Conservation (phyloP, 1,140 invertebrate genomes). For the Cecropterus lyciades region DNA sequence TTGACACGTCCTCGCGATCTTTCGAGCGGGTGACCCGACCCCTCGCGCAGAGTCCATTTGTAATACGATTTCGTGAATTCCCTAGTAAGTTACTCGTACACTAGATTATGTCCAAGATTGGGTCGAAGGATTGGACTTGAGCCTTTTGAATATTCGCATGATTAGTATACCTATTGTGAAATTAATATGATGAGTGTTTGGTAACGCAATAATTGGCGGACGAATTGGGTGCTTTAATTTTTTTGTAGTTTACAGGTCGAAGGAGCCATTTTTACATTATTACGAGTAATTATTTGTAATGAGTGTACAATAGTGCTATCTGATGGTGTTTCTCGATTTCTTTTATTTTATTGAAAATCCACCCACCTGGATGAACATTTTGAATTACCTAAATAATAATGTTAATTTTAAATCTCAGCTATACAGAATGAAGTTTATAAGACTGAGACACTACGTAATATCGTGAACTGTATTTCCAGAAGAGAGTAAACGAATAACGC, state of each 20-base stretch:
- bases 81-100: slow-evolving; percentile 44
- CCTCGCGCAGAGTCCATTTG: slow-evolving; percentile 65
- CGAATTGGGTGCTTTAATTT: slow-evolving; percentile 77
- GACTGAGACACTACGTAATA: slow-evolving; percentile 81
- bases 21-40: slow-evolving; percentile 44
- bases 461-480: slow-evolving; percentile 79
- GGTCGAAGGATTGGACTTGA: slow-evolving; percentile 48
- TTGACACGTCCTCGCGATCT: slow-evolving; percentile 66
- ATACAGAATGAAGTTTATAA: slow-evolving; percentile 72
- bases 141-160: slow-evolving; percentile 45
- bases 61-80: slow-evolving; percentile 47
- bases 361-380: slow-evolving; percentile 21
- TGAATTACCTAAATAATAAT: slow-evolving; percentile 37
- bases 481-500: slow-evolving; percentile 80
- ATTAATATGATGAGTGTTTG: slow-evolving; percentile 47
- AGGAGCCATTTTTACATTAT: slow-evolving; percentile 57
- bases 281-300: slow-evolving; percentile 58
- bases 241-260: slow-evolving; percentile 66
- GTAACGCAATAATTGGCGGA: slow-evolving; percentile 61
- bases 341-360: slow-evolving; percentile 39
- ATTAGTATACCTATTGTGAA: slow-evolving; percentile 48
- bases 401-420: slow-evolving; percentile 63
- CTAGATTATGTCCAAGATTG: slow-evolving; percentile 52
- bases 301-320: slow-evolving; percentile 61
- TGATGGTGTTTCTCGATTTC: slow-evolving; percentile 47